Conservation (phyloP, 2,113 vertebrate genomes). For the Micronisus gabar region DNA sequence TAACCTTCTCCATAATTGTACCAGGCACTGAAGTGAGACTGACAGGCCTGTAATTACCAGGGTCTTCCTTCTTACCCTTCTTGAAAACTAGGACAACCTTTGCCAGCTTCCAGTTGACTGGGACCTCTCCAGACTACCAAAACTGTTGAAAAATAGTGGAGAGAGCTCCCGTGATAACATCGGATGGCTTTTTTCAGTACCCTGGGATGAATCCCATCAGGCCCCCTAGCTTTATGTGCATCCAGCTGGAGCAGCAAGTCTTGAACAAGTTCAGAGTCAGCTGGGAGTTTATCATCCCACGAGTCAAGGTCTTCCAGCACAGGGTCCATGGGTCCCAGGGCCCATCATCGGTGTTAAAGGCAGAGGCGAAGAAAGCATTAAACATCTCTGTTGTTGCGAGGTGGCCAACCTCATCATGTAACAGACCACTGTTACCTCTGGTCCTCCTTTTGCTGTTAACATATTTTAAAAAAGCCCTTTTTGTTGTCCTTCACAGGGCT, state of each 20-base stretch:
- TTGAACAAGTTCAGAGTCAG: background rate
- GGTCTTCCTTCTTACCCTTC: background rate
- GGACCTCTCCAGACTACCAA: background rate
- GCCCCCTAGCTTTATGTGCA: background rate
- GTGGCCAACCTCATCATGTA: background rate
- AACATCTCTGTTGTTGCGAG: background rate
- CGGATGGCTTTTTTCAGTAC: background rate
- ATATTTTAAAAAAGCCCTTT: background rate
- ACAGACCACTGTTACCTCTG: too few species aligned
- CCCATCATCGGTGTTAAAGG: background rate
- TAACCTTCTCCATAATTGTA: background rate
- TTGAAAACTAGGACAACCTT: background rate
- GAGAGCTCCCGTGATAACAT: background rate
- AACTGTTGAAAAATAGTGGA: background rate
- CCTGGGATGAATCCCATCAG: background rate
- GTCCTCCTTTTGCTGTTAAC: background rate
- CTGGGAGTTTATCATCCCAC: background rate
- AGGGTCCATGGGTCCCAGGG: background rate
- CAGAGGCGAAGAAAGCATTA: background rate
- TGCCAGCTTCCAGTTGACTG: background rate
- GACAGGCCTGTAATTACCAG: background rate
- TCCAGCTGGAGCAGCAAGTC: background rate
- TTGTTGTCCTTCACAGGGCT: background rate
- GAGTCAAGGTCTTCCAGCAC: background rate
- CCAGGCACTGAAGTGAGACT: background rate